Evolutionary conservation across 1,140 invertebrate genomes (phyloP), one percentile per base, ranked within the genome.

Genomic region (Penaeus chinensis): DNA sequence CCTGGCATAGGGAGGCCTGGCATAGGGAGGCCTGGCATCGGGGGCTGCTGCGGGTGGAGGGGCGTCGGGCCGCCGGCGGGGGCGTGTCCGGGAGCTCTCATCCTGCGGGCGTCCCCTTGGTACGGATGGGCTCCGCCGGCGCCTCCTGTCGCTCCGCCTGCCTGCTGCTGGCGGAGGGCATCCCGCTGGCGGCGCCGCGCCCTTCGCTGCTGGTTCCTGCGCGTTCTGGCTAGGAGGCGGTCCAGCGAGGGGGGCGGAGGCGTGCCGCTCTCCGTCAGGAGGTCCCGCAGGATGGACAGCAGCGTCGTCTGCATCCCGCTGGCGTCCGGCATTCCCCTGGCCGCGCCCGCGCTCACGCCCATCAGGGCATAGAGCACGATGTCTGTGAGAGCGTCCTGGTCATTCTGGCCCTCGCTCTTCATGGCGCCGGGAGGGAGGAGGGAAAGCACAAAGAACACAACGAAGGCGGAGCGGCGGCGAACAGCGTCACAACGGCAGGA

Each of bases 151-250:
- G 37, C 42, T 18, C 22, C 82, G 3, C 20, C 32, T 4, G 27
- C 37, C 37, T 62, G 66, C 1, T 76, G 69, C 54, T 81, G 62
- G 10, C 20, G 37, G 7, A 22, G 20, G 18, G 77, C 63, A 24
- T 79, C 77, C 27, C 77, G 76, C 78, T 81, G 84, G 16, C 84
- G 84, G 22, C 84, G 84, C 19, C 84, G 84, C 42, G 66, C 77
- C 42, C 84, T 61, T 13, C 84, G 61, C 27, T 79, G 76, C 20
- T 81, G 78, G 16, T n/a, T 81, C 24, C 78, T 86, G 22, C 71
- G 62, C n/a, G 66, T 54, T 7, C 84, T 65, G 22, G 63, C 47
- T 5, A 81, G 47, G 76, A 86, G 77, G 47, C 74, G 63, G 20
- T 80, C 77, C 42, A 86, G 63, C 22, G 37, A 65, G 24, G 42